Evolutionary conservation across 2,888 invertebrate genomes (phyloP).

Genomic region (Aspidapion aeneum): DNA sequence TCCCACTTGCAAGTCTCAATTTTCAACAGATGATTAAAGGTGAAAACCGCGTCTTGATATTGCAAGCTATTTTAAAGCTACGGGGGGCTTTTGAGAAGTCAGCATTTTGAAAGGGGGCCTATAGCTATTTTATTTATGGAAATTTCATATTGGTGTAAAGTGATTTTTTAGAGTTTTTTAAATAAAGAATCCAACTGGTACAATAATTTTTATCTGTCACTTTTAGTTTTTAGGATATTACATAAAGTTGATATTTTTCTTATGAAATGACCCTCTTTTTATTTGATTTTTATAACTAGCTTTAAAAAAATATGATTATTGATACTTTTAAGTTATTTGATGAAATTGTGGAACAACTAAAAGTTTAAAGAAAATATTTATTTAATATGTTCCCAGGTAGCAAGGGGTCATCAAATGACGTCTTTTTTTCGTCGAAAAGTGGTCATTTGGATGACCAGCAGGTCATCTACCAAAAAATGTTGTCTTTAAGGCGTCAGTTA

Average conservation of each 20-base stretch:
- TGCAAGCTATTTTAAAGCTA: background rate
- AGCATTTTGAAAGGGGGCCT: background rate
- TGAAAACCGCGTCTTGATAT: background rate
- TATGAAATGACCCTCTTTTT: too few species aligned
- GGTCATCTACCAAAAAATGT: too few species aligned
- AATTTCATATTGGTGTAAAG: background rate
- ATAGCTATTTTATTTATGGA: background rate
- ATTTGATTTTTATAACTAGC: too few species aligned
- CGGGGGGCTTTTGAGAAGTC: background rate
- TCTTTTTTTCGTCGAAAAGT: too few species aligned
- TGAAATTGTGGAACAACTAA: too few species aligned
- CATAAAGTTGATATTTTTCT: background rate
- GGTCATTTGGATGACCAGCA: too few species aligned
- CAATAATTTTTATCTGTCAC: background rate
- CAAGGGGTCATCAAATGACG: too few species aligned
- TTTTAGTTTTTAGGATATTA: background rate
- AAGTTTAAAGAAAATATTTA: too few species aligned
- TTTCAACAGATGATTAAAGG: background rate
- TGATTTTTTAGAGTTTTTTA: background rate
- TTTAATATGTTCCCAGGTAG: too few species aligned
- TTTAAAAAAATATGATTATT: too few species aligned
- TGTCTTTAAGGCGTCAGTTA: too few species aligned
- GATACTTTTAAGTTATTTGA: too few species aligned
- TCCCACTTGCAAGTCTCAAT: background rate
- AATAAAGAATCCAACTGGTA: background rate